Conservation (phyloP, 2,797 vertebrate species). For the Tangara arthus region DNA sequence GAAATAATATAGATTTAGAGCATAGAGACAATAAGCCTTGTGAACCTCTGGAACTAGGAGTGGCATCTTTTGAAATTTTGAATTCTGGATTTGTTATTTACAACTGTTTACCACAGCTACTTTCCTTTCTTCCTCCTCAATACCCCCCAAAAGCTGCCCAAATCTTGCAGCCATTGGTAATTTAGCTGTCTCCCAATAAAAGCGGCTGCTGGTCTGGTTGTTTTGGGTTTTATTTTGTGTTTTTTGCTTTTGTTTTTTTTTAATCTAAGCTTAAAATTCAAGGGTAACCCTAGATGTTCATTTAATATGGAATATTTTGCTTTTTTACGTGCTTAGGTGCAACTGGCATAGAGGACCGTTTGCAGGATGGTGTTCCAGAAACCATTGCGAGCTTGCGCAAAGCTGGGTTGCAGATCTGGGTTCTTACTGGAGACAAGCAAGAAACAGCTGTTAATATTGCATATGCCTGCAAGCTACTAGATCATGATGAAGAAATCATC, state of each 20-base stretch:
- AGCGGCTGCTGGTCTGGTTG: not conserved
- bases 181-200: not conserved
- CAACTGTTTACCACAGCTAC: not conserved
- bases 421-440: constrained; percentile 97
- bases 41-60: not conserved
- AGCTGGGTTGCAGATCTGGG: constrained; percentile 96
- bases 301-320: not conserved
- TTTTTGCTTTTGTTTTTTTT: not conserved
- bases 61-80: not conserved
- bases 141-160: not conserved
- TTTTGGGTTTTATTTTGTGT: not conserved
- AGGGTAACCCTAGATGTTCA: not conserved
- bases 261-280: not conserved
- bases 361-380: constrained; percentile 96
- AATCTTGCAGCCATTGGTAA: not conserved
- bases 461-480: constrained; percentile 93
- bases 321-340: constrained; percentile 80
- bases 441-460: constrained; percentile 97
- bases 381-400: constrained; percentile 88
- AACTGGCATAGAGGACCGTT: constrained; percentile 93
- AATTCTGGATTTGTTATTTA: not conserved
- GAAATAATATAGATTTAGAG: not conserved
- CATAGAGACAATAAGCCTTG: not conserved
- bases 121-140: not conserved
- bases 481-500: constrained; percentile 92